Percentiles rank a stretch among this genome's conserved stretches.
These are phyloP conservation scores for Hydropotes inermis DNA, from an alignment of 2,113 vertebrate genomes.

Conservation along the genomic window DNA sequence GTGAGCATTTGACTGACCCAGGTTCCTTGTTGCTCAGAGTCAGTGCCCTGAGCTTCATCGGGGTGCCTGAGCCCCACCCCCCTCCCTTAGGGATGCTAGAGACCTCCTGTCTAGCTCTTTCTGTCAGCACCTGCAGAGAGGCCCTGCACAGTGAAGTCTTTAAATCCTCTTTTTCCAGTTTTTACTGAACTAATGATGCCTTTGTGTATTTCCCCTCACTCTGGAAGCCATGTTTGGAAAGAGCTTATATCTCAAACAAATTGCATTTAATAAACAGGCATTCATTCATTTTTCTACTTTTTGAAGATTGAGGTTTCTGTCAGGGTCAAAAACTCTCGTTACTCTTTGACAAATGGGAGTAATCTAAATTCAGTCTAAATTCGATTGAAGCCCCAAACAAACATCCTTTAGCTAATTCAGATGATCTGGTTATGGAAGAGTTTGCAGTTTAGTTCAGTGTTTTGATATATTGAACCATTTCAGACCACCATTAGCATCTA, in stretches of 20 bases:
- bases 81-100: neutral
- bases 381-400: neutral
- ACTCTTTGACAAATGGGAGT: neutral
- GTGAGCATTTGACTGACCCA: neutral
- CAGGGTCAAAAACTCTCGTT: neutral
- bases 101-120: neutral
- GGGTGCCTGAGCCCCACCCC: neutral
- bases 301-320: neutral
- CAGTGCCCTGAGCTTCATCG: rapidly evolving
- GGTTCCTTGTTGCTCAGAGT: neutral
- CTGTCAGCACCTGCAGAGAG: too few species aligned
- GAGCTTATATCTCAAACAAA: neutral
- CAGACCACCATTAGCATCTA: neutral
- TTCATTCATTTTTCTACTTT: neutral
- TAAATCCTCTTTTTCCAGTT: neutral
- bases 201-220: neutral
- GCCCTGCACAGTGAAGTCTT: neutral
- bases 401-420: neutral
- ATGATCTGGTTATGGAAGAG: neutral
- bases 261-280: neutral
- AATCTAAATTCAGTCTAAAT: neutral
- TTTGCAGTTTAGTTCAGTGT: neutral
- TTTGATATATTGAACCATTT: neutral
- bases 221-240: neutral
- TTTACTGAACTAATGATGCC: neutral